Evolutionary conservation across 2,113 vertebrate genomes (phyloP).

Genomic region (Rhineura floridana): DNA sequence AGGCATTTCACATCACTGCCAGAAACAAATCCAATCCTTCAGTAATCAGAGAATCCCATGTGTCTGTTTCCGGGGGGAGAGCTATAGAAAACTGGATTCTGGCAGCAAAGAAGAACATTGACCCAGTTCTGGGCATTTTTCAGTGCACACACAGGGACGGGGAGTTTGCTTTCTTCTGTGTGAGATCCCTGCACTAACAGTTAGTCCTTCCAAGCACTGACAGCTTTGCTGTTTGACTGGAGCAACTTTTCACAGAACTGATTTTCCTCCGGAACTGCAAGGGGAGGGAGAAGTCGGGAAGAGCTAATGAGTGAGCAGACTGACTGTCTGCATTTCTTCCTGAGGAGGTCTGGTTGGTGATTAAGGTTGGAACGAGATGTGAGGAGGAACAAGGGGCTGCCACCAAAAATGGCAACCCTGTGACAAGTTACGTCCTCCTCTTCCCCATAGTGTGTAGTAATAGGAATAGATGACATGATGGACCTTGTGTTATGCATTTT

Average conservation of each 20-base stretch:
- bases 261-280: background rate
- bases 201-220: background rate
- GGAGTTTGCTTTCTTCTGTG: background rate
- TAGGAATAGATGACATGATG: background rate
- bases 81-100: rapidly evolving
- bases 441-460: background rate
- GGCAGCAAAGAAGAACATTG: background rate
- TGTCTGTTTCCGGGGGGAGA: conserved; percentile 12
- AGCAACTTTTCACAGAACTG: conserved; percentile 6
- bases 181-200: background rate
- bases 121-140: conserved; percentile 10
- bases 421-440: background rate
- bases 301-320: background rate
- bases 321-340: background rate
- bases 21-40: conserved; percentile 20
- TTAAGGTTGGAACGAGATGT: background rate
- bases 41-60: conserved; percentile 34
- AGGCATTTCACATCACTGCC: conserved; percentile 28
- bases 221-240: background rate
- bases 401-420: background rate
- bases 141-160: background rate
- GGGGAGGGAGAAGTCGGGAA: conserved; percentile 11
- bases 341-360: conserved; percentile 1
- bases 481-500: background rate
- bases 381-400: background rate